A percentile compares a stretch with the other conserved stretches of the same genome.
Evolutionary conservation across 92 coral and sea anemone species (phyloP).

Genomic region (Epizoanthus scotinus): DNA sequence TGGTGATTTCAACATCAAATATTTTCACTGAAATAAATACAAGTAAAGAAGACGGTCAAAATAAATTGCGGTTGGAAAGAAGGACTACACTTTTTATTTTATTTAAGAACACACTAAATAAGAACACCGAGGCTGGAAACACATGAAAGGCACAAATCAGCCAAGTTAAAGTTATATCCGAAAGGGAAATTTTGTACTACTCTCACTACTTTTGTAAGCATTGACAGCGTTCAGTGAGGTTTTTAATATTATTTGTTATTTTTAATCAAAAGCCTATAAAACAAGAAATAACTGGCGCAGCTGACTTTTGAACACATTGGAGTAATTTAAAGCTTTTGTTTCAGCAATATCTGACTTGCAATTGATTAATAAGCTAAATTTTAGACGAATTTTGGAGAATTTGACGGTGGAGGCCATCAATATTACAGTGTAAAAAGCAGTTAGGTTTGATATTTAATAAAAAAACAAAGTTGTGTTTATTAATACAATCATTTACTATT

Average conservation of each 20-base stretch:
- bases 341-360: slow-evolving; percentile 14
- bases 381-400: slow-evolving; percentile 13
- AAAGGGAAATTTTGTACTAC: too few species aligned
- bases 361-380: slow-evolving; percentile 11
- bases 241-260: too few species aligned
- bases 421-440: slow-evolving; percentile 13
- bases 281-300: slow-evolving; percentile 12
- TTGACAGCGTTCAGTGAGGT: too few species aligned
- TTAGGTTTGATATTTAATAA: slow-evolving; percentile 11
- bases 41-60: slow-evolving; percentile 16
- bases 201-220: too few species aligned
- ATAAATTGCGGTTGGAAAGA: slow-evolving; percentile 7
- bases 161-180: too few species aligned
- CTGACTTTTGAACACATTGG: slow-evolving; percentile 14
- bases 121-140: too few species aligned
- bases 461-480: slow-evolving; percentile 4
- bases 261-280: background rate
- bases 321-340: slow-evolving; percentile 11
- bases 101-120: background rate
- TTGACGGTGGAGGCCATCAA: slow-evolving; percentile 13
- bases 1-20: slow-evolving; percentile 31
- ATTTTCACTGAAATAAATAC: slow-evolving; percentile 41
- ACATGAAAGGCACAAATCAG: too few species aligned
- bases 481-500: slow-evolving; percentile 3
- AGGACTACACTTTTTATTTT: background rate